phyloP scores from a whole-genome alignment of 2,888 invertebrate species.

The Lucinisca nassula region DNA sequence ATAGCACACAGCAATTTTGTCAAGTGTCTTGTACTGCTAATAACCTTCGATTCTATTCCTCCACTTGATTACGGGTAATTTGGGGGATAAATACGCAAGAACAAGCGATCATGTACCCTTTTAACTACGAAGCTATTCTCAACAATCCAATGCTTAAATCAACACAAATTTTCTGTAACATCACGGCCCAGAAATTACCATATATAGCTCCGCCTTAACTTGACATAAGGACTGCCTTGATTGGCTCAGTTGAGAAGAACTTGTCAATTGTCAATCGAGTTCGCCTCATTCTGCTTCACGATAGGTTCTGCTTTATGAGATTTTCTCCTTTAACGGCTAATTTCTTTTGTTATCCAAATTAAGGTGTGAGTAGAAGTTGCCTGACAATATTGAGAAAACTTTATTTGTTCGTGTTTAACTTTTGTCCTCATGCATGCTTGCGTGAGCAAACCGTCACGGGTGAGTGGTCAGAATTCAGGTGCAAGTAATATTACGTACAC shows the following conservation, averaged over 20 bases:
- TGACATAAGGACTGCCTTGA: slow-evolving; percentile 53
- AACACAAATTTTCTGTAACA: slow-evolving; percentile 78
- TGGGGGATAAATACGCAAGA: slow-evolving; percentile 78
- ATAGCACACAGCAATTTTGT: slow-evolving; percentile 56
- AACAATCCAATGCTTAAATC: slow-evolving; percentile 81
- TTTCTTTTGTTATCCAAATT: not conserved
- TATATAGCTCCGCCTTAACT: slow-evolving; percentile 67
- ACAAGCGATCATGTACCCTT: slow-evolving; percentile 70
- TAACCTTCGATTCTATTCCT: slow-evolving; percentile 67
- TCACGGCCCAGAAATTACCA: slow-evolving; percentile 74
- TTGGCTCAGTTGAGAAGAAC: slow-evolving; percentile 53
- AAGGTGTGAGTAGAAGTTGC: not conserved
- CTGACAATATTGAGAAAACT: slow-evolving; percentile 25
- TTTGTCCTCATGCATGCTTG: slow-evolving; percentile 2
- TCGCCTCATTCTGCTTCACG: not conserved
- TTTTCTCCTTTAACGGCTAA: not conserved
- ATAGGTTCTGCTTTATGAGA: not conserved
- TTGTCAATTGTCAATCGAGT: not conserved
- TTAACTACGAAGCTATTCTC: slow-evolving; percentile 68
- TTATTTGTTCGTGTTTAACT: slow-evolving; percentile 28
- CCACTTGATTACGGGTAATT: slow-evolving; percentile 79
- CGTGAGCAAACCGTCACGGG: slow-evolving; percentile 8
- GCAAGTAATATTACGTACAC: not conserved
- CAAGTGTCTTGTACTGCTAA: slow-evolving; percentile 55
- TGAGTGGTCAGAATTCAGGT: not conserved